Evolutionary conservation across 2,888 invertebrate species (phyloP).

Genomic region (Acleris holmiana): DNA sequence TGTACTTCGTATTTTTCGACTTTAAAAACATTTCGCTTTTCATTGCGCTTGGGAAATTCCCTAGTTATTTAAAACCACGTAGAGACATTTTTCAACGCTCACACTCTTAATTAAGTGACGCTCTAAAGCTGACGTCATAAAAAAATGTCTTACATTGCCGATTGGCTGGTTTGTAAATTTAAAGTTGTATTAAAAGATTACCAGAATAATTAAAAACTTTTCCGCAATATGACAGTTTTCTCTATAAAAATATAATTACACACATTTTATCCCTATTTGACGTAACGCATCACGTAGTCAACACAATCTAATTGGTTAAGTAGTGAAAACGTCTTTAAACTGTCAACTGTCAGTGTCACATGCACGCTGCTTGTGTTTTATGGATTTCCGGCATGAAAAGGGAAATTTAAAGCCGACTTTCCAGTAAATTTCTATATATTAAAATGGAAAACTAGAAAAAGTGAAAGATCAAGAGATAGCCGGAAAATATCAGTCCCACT

Average conservation of each 20-base stretch:
- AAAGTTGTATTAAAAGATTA: too few species aligned
- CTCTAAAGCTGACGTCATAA: too few species aligned
- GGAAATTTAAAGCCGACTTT: not conserved
- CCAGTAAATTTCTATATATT: not conserved
- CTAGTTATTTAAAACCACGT: too few species aligned
- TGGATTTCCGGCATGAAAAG: too few species aligned
- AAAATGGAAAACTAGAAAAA: not conserved
- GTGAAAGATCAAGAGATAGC: not conserved
- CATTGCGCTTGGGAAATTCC: constrained; percentile 3
- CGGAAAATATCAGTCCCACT: not conserved
- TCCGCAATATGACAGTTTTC: too few species aligned
- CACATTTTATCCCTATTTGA: too few species aligned
- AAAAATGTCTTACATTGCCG: too few species aligned
- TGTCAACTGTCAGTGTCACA: constrained; percentile 4
- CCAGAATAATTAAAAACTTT: too few species aligned
- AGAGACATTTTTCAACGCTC: not conserved
- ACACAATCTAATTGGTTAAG: not conserved
- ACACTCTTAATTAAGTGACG: not conserved
- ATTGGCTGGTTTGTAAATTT: too few species aligned
- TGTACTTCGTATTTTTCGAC: not conserved
- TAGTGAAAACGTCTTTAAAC: not conserved
- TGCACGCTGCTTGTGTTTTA: not conserved
- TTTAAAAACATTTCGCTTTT: not conserved
- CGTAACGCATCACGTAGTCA: too few species aligned
- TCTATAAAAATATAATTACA: too few species aligned